Evolutionary conservation across 1,140 invertebrate genomes (phyloP).

Genomic region (Diprion similis): DNA sequence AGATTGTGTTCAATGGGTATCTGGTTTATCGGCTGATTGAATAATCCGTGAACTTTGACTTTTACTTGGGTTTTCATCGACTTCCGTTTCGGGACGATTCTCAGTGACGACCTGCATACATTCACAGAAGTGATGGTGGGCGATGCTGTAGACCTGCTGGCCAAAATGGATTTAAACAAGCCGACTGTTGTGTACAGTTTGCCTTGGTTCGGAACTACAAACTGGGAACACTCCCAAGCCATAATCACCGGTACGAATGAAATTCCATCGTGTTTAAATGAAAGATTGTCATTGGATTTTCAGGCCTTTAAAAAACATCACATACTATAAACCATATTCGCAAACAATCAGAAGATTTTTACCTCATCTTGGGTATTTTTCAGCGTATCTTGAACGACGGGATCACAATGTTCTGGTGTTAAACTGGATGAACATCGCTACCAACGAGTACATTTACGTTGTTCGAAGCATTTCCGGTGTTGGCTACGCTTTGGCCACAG

Average conservation of each 20-base stretch:
- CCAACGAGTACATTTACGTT: slow-evolving; percentile 65
- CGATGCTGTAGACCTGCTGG: background rate
- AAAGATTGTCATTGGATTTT: background rate
- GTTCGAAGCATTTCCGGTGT: slow-evolving; percentile 62
- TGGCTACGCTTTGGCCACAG: slow-evolving; percentile 24
- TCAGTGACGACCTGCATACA: background rate
- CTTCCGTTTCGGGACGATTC: too few relatives aligned
- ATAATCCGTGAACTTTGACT: too few relatives aligned
- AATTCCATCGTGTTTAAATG: background rate
- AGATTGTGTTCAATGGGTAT: too few relatives aligned
- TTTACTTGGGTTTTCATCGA: too few relatives aligned
- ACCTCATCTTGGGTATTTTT: background rate
- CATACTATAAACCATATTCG: too few relatives aligned
- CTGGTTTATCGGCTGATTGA: too few relatives aligned
- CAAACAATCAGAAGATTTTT: background rate
- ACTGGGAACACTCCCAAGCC: slow-evolving; percentile 37
- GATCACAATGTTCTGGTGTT: slow-evolving; percentile 58
- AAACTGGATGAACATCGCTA: slow-evolving; percentile 69
- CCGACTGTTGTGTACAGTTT: slow-evolving; percentile 53
- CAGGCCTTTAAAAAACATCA: slow-evolving; percentile 9
- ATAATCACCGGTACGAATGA: slow-evolving; percentile 43
- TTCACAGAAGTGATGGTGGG: slow-evolving; percentile 24
- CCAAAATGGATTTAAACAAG: slow-evolving; percentile 24
- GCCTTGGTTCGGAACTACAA: slow-evolving; percentile 45
- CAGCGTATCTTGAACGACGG: slow-evolving; percentile 49